Base-by-base conservation (phyloP, 2,888 invertebrate species). In the Drosophila leonis region DNA sequence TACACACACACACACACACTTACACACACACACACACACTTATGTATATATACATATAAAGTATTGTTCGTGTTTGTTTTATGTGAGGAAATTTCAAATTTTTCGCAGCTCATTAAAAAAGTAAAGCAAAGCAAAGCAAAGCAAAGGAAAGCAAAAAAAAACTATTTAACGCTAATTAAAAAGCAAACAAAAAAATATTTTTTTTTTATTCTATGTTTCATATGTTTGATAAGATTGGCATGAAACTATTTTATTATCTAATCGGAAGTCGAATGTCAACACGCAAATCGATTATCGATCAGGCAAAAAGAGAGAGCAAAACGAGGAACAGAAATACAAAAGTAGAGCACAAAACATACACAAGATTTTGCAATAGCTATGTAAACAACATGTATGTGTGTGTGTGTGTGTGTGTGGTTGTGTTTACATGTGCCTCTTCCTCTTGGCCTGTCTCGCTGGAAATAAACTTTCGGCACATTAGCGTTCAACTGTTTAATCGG, bases 381-480 rank as follows among this genome's bases (percentile, higher is more conserved):
- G 66, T 44, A 13, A 65, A 41, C 49, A 41, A 31, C 20, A 10
- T 18, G n/a, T n/a, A 18, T 42, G 18, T 51, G 27, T 57, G 18
- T 33, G n/a, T 48, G 15, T 48, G 12, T 56, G 48, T 52, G 42
- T 57, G 15, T 59, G 54, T 56, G n/a, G 2, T 2, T 24, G 24
- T 24, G 24, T 24, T 24, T 24, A 5, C 59, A 18, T 29, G 15
- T 13, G 24, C 18, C 63, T 57, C 9, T 56, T 65, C 33, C 66
- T 59, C 69, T 65, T 49, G 46, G 61, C 31, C 33, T 44, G 65
- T 54, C 62, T 63, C 60, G 65, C 88, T 88, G 80, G 73, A 80
- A 84, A 88, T 88, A 82, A 84, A 82, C 88, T 82, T 84, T 80
- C 75, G 78, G 72, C 85, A 75, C 65, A 68, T 72, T 76, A 52